Base-by-base conservation (phyloP, 2,888 invertebrate genomes). In the Troides oblongomaculatus region DNA sequence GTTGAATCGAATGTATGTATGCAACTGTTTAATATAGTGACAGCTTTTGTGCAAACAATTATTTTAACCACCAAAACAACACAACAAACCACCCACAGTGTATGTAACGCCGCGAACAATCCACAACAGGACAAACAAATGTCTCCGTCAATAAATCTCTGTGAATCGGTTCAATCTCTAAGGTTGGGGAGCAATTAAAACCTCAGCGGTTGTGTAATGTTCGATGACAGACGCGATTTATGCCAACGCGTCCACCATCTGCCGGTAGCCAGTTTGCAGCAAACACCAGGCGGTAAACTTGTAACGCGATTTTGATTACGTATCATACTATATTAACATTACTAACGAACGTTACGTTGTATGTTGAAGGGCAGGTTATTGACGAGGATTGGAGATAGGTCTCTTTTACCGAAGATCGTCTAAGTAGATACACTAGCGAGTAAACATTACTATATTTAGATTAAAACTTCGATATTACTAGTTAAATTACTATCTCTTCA, bases 141-240 rank as follows among this genome's bases (percentile, higher is more conserved):
- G 71, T 66, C 57, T 25, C 36, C 46, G 21, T 56, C 66, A 21
- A 67, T 70, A 70, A 67, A 70, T 66, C 69, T 66, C 59, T 14
- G 63, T 56, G 64, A 67, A 70, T 70, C 63, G 66, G 59, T 67
- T 23, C 60, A 66, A 67, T 63, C 70, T 66, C 70, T 30, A 67
- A 66, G 70, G 63, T 43, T 39, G 39, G 66, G 62, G 62, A 66
- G 66, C 64, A 70, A 70, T 70, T 70, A 70, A 70, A 66, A 64
- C 59, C 66, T 58, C 70, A 63, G 50, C 23, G 50, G 62, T 66
- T 66, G 66, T 50, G 70, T 63, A 64, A 69, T 60, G 64, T 64
- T 50, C 63, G 60, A 25, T 18, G 50, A 64, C 68, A 68, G 57
- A 23, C 58, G 65, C 59, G 65, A 65, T 65, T 59, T 65, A 46